A percentile compares a stretch with the other conserved stretches of the same genome.
Conservation (phyloP, 2,888 invertebrate species). For the Perizoma flavofasciatum region DNA sequence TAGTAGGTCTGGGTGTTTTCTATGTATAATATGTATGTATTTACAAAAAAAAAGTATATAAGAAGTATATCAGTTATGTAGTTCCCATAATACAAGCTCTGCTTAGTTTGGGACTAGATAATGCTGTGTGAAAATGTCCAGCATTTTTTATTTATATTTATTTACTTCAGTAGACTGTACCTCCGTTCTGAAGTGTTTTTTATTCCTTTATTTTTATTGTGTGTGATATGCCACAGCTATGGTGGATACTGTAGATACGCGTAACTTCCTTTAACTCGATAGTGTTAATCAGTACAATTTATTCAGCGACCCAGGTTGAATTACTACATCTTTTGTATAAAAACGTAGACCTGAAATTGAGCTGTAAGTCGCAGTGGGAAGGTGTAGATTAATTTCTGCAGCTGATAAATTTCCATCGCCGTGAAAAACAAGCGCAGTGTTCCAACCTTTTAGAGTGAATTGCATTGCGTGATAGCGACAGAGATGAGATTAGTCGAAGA, state of each 20-base stretch:
- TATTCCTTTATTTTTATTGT: neutral
- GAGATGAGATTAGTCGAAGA: too few species aligned
- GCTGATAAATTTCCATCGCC: neutral
- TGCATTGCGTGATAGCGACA: conserved; percentile 41
- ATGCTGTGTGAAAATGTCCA: too few species aligned
- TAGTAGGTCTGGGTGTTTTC: too few species aligned
- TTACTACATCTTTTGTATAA: conserved; percentile 49
- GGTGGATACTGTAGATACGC: conserved; percentile 35
- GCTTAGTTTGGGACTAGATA: too few species aligned
- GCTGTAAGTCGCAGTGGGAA: conserved; percentile 30
- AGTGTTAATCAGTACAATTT: conserved; percentile 75
- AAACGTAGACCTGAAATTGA: conserved; percentile 33
- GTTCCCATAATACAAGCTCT: too few species aligned
- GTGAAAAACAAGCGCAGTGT: neutral
- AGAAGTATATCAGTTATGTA: too few species aligned
- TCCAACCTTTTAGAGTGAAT: neutral
- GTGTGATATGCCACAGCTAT: conserved; percentile 2
- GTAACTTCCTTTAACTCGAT: conserved; percentile 61
- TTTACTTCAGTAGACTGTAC: too few species aligned
- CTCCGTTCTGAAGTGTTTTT: too few species aligned
- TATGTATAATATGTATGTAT: too few species aligned
- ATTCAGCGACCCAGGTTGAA: conserved; percentile 60
- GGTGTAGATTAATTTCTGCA: conserved; percentile 36
- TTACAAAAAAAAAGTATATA: too few species aligned
- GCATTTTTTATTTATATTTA: too few species aligned